These are phyloP conservation scores for Salvator merianae DNA, from an alignment of 2,113 vertebrate species.

Conservation along the genomic window DNA sequence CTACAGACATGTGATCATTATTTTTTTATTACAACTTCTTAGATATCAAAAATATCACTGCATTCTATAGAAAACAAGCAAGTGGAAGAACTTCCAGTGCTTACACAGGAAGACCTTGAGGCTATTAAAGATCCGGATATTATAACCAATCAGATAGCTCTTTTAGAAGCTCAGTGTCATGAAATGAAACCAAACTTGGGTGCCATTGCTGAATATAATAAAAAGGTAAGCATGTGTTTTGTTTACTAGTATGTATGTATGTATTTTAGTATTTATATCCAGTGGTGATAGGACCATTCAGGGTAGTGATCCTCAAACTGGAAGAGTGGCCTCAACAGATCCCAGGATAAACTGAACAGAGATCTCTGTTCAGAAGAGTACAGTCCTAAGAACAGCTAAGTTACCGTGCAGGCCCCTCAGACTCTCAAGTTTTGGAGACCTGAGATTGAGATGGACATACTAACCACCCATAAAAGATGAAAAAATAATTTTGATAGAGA, in stretches of 20 bases:
- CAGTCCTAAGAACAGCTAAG: too few relatives aligned
- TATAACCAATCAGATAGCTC: conserved; percentile 86
- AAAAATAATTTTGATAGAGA: too few relatives aligned
- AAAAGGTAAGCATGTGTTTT: conserved; percentile 79
- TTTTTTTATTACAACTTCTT: neutral
- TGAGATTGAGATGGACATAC: too few relatives aligned
- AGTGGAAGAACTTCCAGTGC: conserved; percentile 74
- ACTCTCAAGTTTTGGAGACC: too few relatives aligned
- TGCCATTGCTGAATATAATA: conserved; percentile 88
- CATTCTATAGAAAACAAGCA: conserved; percentile 82
- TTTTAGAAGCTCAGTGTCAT: conserved; percentile 85
- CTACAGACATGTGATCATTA: too few relatives aligned
- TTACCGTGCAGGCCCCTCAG: too few relatives aligned
- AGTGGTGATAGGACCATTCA: too few relatives aligned
- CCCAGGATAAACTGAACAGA: too few relatives aligned
- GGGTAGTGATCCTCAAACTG: too few relatives aligned
- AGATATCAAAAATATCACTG: conserved; percentile 86
- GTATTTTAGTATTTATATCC: neutral
- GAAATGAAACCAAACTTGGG: conserved; percentile 92
- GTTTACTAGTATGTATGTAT: fast-evolving
- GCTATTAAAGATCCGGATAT: conserved; percentile 78
- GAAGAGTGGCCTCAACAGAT: too few relatives aligned
- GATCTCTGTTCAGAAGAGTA: too few relatives aligned
- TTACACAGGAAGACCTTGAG: conserved; percentile 79
- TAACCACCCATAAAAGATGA: too few relatives aligned